phyloP scores from a whole-genome alignment of 2,888 invertebrate species.

The Ecdyonurus torrentis region DNA sequence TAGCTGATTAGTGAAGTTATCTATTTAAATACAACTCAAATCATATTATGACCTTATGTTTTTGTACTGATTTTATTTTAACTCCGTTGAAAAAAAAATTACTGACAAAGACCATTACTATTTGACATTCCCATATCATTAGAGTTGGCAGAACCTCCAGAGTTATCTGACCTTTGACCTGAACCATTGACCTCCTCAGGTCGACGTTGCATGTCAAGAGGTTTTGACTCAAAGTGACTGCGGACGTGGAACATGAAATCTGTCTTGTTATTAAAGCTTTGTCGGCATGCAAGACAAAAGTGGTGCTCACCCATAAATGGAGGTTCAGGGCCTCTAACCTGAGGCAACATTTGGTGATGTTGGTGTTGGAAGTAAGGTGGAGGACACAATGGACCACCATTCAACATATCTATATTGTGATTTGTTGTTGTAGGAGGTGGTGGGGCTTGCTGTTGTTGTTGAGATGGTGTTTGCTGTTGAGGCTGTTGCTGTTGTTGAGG shows the following conservation, averaged over 20 bases:
- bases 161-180: neutral
- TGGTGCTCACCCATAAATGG: constrained; percentile 22
- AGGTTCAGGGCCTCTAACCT: constrained; percentile 23
- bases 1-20: no score
- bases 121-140: neutral
- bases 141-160: neutral
- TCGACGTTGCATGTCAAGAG: constrained; percentile 13
- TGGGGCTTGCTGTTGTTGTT: neutral
- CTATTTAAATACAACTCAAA: no score
- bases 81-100: no score
- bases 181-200: neutral
- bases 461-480: constrained; percentile 1
- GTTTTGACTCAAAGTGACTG: constrained; percentile 37
- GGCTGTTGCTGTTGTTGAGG: no score
- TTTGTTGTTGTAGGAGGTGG: constrained; percentile 3
- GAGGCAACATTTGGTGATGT: constrained; percentile 26
- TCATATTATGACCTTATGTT: no score
- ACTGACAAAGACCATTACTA: neutral
- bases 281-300: constrained; percentile 46
- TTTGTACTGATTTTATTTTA: neutral
- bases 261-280: constrained; percentile 45
- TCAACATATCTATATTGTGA: constrained; percentile 1
- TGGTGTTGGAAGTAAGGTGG: constrained; percentile 20
- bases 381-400: constrained; percentile 18
- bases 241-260: constrained; percentile 53